A percentile compares a stretch with the other conserved stretches of the same genome.
These are phyloP conservation scores for Lethenteron reissneri DNA, from an alignment of 2,113 vertebrate genomes.

Conservation along the genomic window DNA sequence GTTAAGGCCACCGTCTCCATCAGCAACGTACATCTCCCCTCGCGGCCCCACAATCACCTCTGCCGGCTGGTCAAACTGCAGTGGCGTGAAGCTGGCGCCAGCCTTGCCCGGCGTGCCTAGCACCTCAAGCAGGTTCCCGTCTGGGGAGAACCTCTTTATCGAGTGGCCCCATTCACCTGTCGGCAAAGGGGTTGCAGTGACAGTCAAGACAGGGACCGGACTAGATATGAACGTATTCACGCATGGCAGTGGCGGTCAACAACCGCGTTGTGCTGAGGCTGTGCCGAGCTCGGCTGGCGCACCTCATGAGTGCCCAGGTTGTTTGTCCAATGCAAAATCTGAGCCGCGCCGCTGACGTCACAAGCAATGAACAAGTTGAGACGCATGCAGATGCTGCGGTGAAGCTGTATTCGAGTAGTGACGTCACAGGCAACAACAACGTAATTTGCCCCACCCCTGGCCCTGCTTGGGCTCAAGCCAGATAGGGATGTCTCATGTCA, in stretches of 20 bases:
- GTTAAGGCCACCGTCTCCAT: constrained; percentile 88
- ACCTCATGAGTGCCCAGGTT: background rate
- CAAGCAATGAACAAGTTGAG: too few species aligned
- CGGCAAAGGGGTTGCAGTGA: constrained; percentile 1
- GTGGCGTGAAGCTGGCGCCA: constrained; percentile 42
- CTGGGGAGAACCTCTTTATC: constrained; percentile 57
- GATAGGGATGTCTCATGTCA: too few species aligned
- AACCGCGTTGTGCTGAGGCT: background rate
- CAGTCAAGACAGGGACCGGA: background rate
- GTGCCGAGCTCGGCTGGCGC: background rate
- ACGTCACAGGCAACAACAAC: too few species aligned
- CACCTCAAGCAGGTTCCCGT: constrained; percentile 47
- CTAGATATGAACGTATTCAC: background rate
- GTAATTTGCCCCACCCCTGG: too few species aligned
- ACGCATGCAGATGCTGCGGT: too few species aligned
- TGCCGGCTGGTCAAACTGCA: constrained; percentile 78
- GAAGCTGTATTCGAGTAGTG: too few species aligned
- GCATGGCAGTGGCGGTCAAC: background rate
- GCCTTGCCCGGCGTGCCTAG: constrained; percentile 54
- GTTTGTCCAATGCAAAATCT: background rate
- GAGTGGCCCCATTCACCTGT: constrained; percentile 54
- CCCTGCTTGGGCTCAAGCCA: too few species aligned
- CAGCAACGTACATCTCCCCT: constrained; percentile 68
- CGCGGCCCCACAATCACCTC: constrained; percentile 53
- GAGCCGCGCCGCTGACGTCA: background rate